Evolutionary conservation across 2,113 vertebrate species (phyloP).

Genomic region (Anolis carolinensis): DNA sequence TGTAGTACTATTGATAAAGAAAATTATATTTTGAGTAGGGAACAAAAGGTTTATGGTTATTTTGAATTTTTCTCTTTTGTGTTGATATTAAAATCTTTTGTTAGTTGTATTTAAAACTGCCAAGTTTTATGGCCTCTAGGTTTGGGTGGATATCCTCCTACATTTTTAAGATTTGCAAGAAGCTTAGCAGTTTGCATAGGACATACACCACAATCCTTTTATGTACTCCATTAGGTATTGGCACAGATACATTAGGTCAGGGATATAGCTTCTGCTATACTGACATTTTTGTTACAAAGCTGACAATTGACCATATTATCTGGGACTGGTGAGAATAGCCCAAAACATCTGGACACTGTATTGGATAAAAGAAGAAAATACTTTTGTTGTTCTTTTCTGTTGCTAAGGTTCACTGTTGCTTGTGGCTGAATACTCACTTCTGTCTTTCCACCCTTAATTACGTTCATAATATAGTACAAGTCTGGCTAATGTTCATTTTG

Average conservation of each 20-base stretch:
- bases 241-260: not conserved
- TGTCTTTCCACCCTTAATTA: not conserved
- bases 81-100: not conserved
- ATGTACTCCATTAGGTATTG: not conserved
- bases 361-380: not conserved
- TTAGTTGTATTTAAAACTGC: not conserved
- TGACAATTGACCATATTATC: too few relatives aligned
- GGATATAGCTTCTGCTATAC: too few relatives aligned
- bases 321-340: too few relatives aligned
- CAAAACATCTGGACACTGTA: too few relatives aligned
- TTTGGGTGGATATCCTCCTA: not conserved
- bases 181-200: not conserved
- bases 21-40: not conserved
- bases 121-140: not conserved
- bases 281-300: too few relatives aligned
- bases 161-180: not conserved
- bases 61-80: not conserved
- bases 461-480: too few relatives aligned
- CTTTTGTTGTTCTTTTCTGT: not conserved
- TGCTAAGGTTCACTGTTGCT: not conserved
- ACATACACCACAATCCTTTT: not conserved
- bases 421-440: not conserved
- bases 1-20: too few relatives aligned
- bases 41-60: not conserved
- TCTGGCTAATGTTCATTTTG: not conserved